Percentiles rank a stretch among this genome's conserved stretches.
These are phyloP conservation scores for Siniperca scherzeri DNA, from an alignment of 2,797 vertebrate species.

Conservation along the genomic window DNA sequence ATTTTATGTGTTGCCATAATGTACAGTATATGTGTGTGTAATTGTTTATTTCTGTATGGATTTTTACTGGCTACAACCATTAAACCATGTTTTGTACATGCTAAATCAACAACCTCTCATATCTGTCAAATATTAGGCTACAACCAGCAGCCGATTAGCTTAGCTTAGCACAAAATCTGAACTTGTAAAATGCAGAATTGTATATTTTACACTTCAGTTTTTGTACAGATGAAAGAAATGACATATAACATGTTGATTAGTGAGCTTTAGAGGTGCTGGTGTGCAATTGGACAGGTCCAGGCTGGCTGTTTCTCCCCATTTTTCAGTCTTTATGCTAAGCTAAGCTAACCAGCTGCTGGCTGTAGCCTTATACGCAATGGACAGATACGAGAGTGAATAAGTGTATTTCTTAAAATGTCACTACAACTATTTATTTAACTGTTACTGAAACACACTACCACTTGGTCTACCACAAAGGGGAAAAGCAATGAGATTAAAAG, in stretches of 20 bases:
- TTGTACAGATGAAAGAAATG: neutral
- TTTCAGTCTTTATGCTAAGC: neutral
- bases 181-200: neutral
- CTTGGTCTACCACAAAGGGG: neutral
- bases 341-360: neutral
- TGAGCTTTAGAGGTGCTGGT: neutral
- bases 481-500: neutral
- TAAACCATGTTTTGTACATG: neutral
- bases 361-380: neutral
- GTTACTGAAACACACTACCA: neutral
- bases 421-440: constrained; percentile 11
- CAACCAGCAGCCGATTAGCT: neutral
- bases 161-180: neutral
- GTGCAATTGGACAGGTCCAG: neutral
- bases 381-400: neutral
- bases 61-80: neutral
- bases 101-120: neutral
- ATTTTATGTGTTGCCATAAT: too few relatives aligned
- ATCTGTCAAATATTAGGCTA: neutral
- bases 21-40: neutral
- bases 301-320: neutral
- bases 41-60: neutral
- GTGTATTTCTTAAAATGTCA: neutral
- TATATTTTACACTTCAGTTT: neutral
- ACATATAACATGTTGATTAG: neutral